Percentiles rank a stretch among this genome's conserved stretches.
These are phyloP conservation scores for Monoplex corrugatus DNA, from an alignment of 2,888 invertebrate species.

Conservation along the genomic window DNA sequence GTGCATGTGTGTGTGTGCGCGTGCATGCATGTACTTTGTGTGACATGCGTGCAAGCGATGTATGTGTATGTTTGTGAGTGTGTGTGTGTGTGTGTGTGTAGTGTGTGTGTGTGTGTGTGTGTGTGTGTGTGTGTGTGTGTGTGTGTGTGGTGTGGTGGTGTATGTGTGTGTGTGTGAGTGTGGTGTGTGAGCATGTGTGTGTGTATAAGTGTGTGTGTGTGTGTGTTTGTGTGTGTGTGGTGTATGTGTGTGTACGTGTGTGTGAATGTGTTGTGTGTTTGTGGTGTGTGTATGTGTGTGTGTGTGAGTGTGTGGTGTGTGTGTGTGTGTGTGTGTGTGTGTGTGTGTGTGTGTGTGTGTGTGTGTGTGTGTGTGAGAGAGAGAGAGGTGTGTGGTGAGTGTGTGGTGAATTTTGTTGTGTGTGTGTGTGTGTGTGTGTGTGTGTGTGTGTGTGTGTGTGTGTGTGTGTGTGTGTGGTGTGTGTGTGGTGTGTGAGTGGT, in stretches of 20 bases:
- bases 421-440: not conserved
- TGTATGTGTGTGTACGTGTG: not conserved
- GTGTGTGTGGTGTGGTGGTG: not conserved
- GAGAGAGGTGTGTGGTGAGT: not conserved
- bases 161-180: not conserved
- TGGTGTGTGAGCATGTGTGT: not conserved
- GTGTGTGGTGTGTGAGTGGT: too few relatives aligned
- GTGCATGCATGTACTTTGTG: too few relatives aligned
- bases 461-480: too few relatives aligned
- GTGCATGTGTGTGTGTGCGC: not conserved
- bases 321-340: not conserved
- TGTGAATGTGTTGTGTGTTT: not conserved
- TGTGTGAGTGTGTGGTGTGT: not conserved
- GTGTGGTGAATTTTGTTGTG: not conserved
- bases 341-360: too few relatives aligned
- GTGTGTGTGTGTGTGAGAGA: too few relatives aligned
- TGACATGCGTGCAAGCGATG: too few relatives aligned
- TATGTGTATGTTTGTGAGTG: not conserved
- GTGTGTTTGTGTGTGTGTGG: too few relatives aligned
- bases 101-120: not conserved
- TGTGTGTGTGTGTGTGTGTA: not conserved
- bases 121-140: too few relatives aligned
- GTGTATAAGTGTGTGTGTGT: not conserved
- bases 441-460: not conserved
- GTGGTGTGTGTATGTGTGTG: not conserved